Conservation (phyloP, 2,888 invertebrate species). For the Sphaeridia pumilis region DNA sequence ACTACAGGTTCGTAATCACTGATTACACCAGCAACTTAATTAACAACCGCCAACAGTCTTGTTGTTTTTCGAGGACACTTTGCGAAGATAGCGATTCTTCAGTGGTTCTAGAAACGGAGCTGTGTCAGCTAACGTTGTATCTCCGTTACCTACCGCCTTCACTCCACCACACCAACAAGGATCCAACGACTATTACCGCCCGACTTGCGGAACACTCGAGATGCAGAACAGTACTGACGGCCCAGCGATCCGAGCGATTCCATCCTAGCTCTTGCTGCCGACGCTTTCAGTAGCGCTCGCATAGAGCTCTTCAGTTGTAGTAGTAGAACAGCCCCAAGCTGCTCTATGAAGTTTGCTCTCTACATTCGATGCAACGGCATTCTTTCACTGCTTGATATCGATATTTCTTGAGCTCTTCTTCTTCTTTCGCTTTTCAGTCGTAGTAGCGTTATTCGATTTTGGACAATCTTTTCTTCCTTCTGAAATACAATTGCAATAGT, state of each 20-base stretch:
- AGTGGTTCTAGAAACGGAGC: neutral
- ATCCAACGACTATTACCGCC: too few species aligned
- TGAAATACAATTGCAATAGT: too few species aligned
- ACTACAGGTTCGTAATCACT: too few species aligned
- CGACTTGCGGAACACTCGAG: neutral
- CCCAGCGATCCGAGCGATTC: too few species aligned
- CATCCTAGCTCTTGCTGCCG: too few species aligned
- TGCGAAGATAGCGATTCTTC: neutral
- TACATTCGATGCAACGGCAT: neutral
- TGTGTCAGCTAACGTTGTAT: neutral
- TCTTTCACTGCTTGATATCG: neutral
- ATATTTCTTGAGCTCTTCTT: neutral
- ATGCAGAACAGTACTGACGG: neutral
- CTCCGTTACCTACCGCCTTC: neutral
- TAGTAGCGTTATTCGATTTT: neutral
- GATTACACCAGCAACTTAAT: too few species aligned
- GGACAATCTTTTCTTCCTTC: neutral
- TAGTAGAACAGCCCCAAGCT: too few species aligned
- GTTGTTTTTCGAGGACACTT: neutral
- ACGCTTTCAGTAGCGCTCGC: too few species aligned
- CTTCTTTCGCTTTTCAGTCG: neutral
- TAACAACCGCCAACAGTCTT: neutral
- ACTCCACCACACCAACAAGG: too few species aligned
- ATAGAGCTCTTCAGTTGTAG: too few species aligned
- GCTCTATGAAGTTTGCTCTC: neutral